These are phyloP conservation scores for Pilophorus perplexus DNA, from an alignment of 2,888 invertebrate genomes.

Conservation along the genomic window DNA sequence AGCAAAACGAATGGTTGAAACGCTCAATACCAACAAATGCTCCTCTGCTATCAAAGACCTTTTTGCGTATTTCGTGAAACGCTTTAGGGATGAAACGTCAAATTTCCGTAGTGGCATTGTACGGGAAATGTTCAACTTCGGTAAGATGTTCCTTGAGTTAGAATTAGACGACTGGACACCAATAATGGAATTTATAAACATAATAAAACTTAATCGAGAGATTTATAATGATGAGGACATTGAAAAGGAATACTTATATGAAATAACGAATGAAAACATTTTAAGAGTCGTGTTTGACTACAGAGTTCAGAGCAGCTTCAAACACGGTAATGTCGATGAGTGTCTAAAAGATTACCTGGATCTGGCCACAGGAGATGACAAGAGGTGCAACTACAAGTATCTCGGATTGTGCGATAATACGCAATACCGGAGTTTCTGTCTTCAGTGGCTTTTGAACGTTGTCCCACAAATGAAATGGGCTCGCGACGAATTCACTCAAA, in stretches of 20 bases:
- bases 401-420: neutral
- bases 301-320: neutral
- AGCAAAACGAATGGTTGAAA: conserved; percentile 23
- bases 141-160: conserved; percentile 8
- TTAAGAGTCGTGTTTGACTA: neutral
- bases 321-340: neutral
- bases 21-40: conserved; percentile 7
- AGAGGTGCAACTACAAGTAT: too few relatives aligned
- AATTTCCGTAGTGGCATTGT: neutral
- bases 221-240: neutral
- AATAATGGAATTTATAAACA: conserved; percentile 41
- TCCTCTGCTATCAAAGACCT: neutral
- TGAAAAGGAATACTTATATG: too few relatives aligned
- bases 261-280: too few relatives aligned
- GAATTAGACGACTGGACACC: conserved; percentile 29
- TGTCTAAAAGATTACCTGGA: neutral
- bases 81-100: conserved; percentile 38
- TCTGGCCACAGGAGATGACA: too few relatives aligned
- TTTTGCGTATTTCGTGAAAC: conserved; percentile 21
- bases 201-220: conserved; percentile 41
- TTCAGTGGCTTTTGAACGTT: too few relatives aligned
- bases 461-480: too few relatives aligned
- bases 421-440: too few relatives aligned
- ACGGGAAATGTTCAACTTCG: conserved; percentile 1
- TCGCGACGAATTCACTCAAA: too few relatives aligned